Percentiles rank a stretch among this genome's conserved stretches.
phyloP scores from a whole-genome alignment of 2,797 vertebrate genomes.

The Molossus alvarezi region DNA sequence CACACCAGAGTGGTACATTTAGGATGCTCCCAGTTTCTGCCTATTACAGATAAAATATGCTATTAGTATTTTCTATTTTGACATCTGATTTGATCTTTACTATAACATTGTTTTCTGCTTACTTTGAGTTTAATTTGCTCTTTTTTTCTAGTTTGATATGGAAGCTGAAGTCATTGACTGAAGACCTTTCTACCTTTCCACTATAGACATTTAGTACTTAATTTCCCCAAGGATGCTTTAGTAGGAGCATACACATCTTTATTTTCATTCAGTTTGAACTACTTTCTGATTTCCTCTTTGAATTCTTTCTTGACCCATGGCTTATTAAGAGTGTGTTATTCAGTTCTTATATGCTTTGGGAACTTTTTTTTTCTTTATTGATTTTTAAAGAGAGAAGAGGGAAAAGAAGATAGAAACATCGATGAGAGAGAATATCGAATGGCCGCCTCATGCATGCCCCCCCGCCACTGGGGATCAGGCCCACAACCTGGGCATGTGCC shows the following conservation, averaged over 20 bases:
- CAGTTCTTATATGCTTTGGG: background rate
- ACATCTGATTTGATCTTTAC: constrained; percentile 20
- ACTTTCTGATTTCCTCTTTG: background rate
- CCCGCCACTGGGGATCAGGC: too few species aligned
- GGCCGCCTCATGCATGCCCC: too few species aligned
- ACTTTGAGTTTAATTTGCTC: background rate
- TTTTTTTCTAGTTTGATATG: background rate
- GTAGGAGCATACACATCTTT: background rate
- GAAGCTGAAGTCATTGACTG: background rate
- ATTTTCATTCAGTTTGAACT: constrained; percentile 22
- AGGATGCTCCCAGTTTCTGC: background rate
- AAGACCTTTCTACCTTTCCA: background rate
- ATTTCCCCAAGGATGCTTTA: background rate
- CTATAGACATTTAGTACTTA: background rate
- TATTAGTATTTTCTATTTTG: background rate
- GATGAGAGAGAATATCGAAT: too few species aligned
- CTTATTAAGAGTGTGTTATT: background rate
- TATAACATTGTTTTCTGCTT: background rate
- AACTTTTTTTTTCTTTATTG: background rate
- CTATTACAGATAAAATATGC: background rate
- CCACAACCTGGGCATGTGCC: too few species aligned
- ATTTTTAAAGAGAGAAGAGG: too few species aligned
- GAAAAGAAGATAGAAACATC: too few species aligned
- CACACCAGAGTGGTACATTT: background rate
- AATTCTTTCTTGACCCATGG: background rate